Base-by-base conservation (phyloP, 2,113 vertebrate species). In the Brachypodius melanocephalos region DNA sequence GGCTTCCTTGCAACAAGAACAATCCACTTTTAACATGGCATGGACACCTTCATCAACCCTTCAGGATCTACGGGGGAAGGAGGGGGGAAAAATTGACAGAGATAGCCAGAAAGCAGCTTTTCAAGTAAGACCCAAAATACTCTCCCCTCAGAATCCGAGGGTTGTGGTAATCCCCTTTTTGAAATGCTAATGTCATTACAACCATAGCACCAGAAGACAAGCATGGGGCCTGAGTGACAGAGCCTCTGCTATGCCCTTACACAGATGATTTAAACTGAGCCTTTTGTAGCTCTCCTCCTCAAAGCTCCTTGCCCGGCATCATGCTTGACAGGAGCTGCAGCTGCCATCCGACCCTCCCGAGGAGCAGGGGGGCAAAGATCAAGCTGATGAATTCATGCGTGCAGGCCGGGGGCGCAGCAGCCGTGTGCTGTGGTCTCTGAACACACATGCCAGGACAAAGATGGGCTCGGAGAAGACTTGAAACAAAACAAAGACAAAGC, bases 181-280 rank as follows among this genome's bases (percentile, higher is more conserved):
- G 92, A 96, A 95, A 97, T 97, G 96, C 94, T 96, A 96, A 97
- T 97, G 43, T 90, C 86, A 94, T 97, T 96, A 96, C 88, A 95
- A 95, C 89, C 89, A 72, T 43, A 92, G 92, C 79, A 87, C 46
- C 79, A 94, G 79, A 86, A 95, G 71, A 96, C 88, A 92, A 95
- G 86, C 6, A 17, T 17, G 42, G 51, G 57, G 94, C 52, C 80
- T 75, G 77, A 85, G 49, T 77, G 91, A 95, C 93, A 97, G 96
- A 92, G 72, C 34, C 48, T 92, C 74, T 0, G 31, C 93, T 91
- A 82, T 78, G 72, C 65, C 93, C 92, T 96, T 88, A 92, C 87
- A 95, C 68, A 91, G 68, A 92, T 59, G 58, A 96, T 95, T 96
- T 95, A 96, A 93, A 49, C 74, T 8, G 67, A 52, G 72, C 84